These are phyloP conservation scores for Linyphia triangularis DNA, from an alignment of 2,888 invertebrate species.

Conservation along the genomic window DNA sequence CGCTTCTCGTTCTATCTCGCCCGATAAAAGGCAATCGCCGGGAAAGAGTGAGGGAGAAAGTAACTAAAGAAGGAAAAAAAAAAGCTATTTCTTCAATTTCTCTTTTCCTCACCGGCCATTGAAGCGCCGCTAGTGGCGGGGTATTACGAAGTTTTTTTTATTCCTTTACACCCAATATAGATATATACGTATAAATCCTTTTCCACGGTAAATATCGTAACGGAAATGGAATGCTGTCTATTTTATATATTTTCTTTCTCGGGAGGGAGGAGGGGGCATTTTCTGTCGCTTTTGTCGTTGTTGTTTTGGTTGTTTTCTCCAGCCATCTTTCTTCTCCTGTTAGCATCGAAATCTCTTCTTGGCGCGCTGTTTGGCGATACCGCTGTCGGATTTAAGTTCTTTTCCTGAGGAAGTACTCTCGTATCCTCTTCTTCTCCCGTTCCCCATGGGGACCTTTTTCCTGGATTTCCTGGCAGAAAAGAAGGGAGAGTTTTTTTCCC, in stretches of 20 bases:
- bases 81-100: slow-evolving; percentile 69
- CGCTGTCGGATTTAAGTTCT: slow-evolving; percentile 51
- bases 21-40: slow-evolving; percentile 64
- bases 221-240: slow-evolving; percentile 63
- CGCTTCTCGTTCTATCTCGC: slow-evolving; percentile 22
- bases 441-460: slow-evolving; percentile 4
- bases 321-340: not conserved
- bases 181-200: slow-evolving; percentile 59
- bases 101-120: slow-evolving; percentile 49
- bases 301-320: slow-evolving; percentile 25
- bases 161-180: slow-evolving; percentile 43
- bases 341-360: slow-evolving; percentile 26
- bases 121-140: slow-evolving; percentile 46
- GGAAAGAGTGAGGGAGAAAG: slow-evolving; percentile 46
- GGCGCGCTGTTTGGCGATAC: slow-evolving; percentile 52
- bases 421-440: not conserved
- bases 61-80: slow-evolving; percentile 48
- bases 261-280: slow-evolving; percentile 10
- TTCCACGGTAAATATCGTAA: slow-evolving; percentile 55
- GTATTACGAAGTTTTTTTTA: slow-evolving; percentile 57
- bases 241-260: slow-evolving; percentile 39
- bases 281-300: slow-evolving; percentile 32
- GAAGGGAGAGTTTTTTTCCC: slow-evolving; percentile 7
- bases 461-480: slow-evolving; percentile 18
- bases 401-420: slow-evolving; percentile 55